Evolutionary conservation across 2,797 vertebrate genomes (phyloP).

Genomic region (Halcyon badia): DNA sequence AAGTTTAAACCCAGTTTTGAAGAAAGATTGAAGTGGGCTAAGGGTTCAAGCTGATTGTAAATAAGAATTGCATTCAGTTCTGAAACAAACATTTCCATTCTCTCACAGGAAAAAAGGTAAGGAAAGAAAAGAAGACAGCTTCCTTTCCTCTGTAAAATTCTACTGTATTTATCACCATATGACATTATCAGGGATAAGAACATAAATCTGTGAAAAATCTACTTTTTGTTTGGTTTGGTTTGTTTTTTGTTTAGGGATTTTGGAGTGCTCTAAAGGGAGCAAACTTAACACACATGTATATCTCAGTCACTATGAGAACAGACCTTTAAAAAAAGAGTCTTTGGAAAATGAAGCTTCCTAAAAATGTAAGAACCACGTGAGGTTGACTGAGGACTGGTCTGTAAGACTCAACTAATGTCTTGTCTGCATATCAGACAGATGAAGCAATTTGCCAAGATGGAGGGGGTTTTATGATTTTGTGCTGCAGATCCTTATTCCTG

Average conservation of each 20-base stretch:
- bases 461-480: neutral
- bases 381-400: neutral
- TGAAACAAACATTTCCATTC: neutral
- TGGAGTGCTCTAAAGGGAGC: neutral
- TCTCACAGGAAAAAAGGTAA: neutral
- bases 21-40: neutral
- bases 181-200: neutral
- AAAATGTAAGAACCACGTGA: neutral
- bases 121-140: neutral
- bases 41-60: neutral
- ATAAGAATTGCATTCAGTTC: neutral
- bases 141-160: neutral
- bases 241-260: neutral
- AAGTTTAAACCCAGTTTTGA: neutral
- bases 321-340: neutral
- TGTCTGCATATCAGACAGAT: neutral
- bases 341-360: neutral
- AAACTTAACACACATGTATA: neutral
- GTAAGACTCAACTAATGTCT: neutral
- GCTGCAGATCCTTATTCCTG: neutral
- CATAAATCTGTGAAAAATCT: neutral
- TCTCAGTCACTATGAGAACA: neutral
- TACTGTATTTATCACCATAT: neutral
- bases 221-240: neutral
- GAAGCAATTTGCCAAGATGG: neutral